These are phyloP conservation scores for Bombus fervidus DNA, from an alignment of 1,140 invertebrate species.

Conservation along the genomic window DNA sequence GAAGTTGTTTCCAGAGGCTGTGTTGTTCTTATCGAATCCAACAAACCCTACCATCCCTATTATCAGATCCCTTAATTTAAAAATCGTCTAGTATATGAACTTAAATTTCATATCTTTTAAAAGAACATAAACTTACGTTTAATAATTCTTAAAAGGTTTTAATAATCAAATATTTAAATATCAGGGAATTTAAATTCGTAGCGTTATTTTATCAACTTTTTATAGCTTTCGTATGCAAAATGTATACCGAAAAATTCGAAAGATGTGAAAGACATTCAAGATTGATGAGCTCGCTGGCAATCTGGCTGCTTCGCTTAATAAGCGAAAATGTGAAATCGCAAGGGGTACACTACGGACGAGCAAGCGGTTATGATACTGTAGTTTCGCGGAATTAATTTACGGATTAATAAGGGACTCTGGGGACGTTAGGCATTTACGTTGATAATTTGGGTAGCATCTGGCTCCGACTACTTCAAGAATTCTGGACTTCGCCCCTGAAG, in stretches of 20 bases:
- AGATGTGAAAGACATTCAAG: not conserved
- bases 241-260: not conserved
- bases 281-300: not conserved
- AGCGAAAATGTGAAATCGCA: conserved; percentile 31
- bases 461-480: conserved; percentile 42
- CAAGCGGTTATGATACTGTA: conserved; percentile 50
- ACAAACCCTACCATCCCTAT: not conserved
- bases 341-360: conserved; percentile 13
- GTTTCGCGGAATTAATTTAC: conserved; percentile 68
- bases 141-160: not conserved
- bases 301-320: conserved; percentile 10
- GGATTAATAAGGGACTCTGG: conserved; percentile 65
- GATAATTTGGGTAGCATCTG: conserved; percentile 66
- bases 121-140: not conserved
- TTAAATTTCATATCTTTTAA: no score
- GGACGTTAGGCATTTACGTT: conserved; percentile 57
- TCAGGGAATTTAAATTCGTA: not conserved
- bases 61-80: not conserved
- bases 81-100: not conserved
- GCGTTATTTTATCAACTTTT: not conserved
- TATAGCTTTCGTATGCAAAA: not conserved
- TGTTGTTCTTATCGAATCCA: not conserved
- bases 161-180: not conserved
- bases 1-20: not conserved
- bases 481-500: conserved; percentile 8